These are phyloP conservation scores for Parelbella ahira DNA, from an alignment of 2,888 invertebrate species.

Conservation along the genomic window DNA sequence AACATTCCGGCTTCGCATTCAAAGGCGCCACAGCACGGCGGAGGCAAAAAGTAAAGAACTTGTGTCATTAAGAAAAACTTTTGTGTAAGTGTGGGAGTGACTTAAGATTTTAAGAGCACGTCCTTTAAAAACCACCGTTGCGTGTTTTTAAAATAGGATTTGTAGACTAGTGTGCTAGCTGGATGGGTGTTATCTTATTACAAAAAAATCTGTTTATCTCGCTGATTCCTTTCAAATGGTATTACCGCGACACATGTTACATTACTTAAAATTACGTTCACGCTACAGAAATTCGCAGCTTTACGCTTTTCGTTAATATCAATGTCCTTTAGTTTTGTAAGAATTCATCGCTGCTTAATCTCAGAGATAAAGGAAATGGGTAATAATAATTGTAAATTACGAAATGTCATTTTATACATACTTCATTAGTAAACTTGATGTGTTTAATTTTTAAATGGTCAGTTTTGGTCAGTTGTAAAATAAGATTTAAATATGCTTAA, in stretches of 20 bases:
- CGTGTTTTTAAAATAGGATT: conserved; percentile 74
- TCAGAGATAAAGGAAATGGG: too few relatives aligned
- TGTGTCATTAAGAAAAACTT: conserved; percentile 50
- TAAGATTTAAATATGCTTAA: too few relatives aligned
- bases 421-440: too few relatives aligned
- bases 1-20: conserved; percentile 45
- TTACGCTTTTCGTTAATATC: too few relatives aligned
- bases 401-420: too few relatives aligned
- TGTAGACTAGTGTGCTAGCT: conserved; percentile 48
- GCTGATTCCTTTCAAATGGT: conserved; percentile 56
- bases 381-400: too few relatives aligned
- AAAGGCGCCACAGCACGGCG: conserved; percentile 51
- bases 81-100: conserved; percentile 70
- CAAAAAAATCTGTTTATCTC: conserved; percentile 23
- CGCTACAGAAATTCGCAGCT: conserved; percentile 1
- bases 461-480: too few relatives aligned
- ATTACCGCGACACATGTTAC: conserved; percentile 47
- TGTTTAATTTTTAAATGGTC: too few relatives aligned
- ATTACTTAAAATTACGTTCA: conserved; percentile 30
- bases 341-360: too few relatives aligned
- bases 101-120: conserved; percentile 48
- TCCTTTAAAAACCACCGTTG: conserved; percentile 70
- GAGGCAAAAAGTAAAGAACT: conserved; percentile 46
- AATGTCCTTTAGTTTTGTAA: too few relatives aligned
- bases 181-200: conserved; percentile 59